phyloP scores from a whole-genome alignment of 2,888 invertebrate species.

The Andrena fulva region DNA sequence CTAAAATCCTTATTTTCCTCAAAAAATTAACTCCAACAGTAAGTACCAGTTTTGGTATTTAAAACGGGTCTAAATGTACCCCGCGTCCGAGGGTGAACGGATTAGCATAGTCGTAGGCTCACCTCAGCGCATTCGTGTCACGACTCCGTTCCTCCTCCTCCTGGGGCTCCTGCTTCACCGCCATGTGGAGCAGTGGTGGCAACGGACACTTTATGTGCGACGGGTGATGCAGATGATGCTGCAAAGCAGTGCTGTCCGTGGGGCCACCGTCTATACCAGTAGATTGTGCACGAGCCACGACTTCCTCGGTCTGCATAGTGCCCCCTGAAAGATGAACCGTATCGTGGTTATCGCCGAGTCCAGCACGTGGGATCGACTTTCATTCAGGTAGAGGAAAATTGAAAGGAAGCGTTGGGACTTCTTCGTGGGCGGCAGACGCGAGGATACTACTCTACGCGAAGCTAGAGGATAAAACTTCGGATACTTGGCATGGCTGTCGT shows the following conservation, averaged over 20 bases:
- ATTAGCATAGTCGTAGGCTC: slow-evolving; percentile 52
- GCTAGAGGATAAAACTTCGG: too few relatives aligned
- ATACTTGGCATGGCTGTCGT: too few relatives aligned
- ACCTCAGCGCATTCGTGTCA: slow-evolving; percentile 77
- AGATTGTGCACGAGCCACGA: slow-evolving; percentile 82
- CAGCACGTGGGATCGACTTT: background rate
- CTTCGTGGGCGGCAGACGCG: too few relatives aligned
- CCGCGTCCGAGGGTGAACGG: background rate
- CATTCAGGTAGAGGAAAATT: background rate
- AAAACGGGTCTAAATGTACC: too few relatives aligned
- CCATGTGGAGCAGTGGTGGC: slow-evolving; percentile 81
- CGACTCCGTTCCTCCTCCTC: slow-evolving; percentile 81
- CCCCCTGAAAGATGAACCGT: slow-evolving; percentile 77
- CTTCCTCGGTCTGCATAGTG: slow-evolving; percentile 85
- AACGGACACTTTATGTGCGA: slow-evolving; percentile 77
- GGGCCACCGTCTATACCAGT: slow-evolving; percentile 80
- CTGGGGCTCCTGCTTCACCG: slow-evolving; percentile 84
- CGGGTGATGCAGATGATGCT: slow-evolving; percentile 77
- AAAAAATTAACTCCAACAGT: background rate
- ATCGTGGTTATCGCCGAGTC: background rate
- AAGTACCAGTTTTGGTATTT: too few relatives aligned
- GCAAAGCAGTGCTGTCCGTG: slow-evolving; percentile 74
- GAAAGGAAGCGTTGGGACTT: background rate
- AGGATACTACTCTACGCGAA: too few relatives aligned
- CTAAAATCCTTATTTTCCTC: too few relatives aligned